phyloP scores from a whole-genome alignment of 1,140 invertebrate species.

The Brachionus manjavacas region DNA sequence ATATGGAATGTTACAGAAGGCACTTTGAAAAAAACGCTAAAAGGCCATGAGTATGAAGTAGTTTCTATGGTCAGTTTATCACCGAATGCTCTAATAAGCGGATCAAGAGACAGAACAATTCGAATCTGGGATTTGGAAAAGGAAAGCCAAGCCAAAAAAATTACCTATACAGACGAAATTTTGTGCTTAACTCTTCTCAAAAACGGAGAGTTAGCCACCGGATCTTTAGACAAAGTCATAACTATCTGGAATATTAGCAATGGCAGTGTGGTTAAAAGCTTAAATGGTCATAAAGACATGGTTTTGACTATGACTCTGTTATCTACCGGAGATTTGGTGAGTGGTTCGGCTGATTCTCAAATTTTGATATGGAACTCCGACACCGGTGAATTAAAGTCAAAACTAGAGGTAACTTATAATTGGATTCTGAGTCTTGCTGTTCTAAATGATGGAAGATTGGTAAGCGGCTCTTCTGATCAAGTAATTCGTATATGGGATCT shows the following conservation, averaged over 20 bases:
- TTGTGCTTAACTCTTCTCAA: neutral
- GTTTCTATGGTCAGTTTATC: neutral
- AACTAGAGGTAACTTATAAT: neutral
- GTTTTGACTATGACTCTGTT: neutral
- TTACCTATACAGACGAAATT: constrained; percentile 43
- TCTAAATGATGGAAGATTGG: constrained; percentile 1
- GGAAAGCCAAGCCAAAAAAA: constrained; percentile 44
- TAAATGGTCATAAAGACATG: neutral
- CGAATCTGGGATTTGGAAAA: constrained; percentile 48
- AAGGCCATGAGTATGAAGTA: constrained; percentile 25
- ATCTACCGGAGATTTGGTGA: neutral
- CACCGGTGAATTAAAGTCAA: neutral
- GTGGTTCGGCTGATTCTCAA: constrained; percentile 3
- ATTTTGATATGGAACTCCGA: constrained; percentile 4
- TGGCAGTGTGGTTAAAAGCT: neutral
- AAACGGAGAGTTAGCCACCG: neutral
- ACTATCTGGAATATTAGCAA: constrained; percentile 12
- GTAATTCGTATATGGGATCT: constrained; percentile 16
- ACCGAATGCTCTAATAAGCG: constrained; percentile 46
- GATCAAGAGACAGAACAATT: constrained; percentile 48
- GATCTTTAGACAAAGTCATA: neutral
- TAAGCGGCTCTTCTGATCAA: neutral
- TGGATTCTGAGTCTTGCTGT: neutral
- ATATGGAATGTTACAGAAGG: neutral
- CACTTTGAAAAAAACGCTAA: neutral